These are phyloP conservation scores for Lanius ludovicianus DNA, from an alignment of 2,113 vertebrate genomes.

Conservation along the genomic window DNA sequence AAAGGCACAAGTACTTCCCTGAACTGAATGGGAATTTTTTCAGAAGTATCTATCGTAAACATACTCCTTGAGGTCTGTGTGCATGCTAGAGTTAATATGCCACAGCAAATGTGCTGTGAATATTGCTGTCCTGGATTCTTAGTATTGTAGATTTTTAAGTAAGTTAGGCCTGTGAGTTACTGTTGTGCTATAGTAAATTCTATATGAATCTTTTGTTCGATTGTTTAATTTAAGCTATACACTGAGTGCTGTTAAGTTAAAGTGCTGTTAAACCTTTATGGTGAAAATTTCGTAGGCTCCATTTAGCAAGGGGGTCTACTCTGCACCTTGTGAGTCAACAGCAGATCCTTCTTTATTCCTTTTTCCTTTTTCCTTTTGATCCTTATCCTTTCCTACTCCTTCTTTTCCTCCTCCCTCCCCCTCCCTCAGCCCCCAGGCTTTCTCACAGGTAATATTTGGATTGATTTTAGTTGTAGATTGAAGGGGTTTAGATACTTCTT, in stretches of 20 bases:
- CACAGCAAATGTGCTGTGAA: not conserved
- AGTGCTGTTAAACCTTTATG: not conserved
- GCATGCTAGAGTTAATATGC: not conserved
- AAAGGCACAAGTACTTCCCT: not conserved
- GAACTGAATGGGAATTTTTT: not conserved
- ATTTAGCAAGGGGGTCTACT: not conserved
- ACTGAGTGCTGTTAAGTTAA: not conserved
- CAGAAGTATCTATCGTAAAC: not conserved
- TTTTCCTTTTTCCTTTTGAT: not conserved
- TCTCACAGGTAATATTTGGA: not conserved
- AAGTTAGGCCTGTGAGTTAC: not conserved
- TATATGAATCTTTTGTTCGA: not conserved
- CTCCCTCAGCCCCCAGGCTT: no score
- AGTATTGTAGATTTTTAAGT: not conserved
- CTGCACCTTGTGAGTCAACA: not conserved
- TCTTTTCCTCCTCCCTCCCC: accelerated
- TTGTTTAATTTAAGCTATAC: not conserved
- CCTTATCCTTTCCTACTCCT: not conserved
- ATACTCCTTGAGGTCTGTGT: not conserved
- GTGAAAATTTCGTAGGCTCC: not conserved
- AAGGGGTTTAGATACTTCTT: not conserved
- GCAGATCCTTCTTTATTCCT: not conserved
- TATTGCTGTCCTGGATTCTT: not conserved
- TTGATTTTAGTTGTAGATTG: not conserved
- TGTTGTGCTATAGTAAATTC: not conserved